Evolutionary conservation across 2,888 invertebrate species (phyloP).

Genomic region (Dichetophora obliterata): DNA sequence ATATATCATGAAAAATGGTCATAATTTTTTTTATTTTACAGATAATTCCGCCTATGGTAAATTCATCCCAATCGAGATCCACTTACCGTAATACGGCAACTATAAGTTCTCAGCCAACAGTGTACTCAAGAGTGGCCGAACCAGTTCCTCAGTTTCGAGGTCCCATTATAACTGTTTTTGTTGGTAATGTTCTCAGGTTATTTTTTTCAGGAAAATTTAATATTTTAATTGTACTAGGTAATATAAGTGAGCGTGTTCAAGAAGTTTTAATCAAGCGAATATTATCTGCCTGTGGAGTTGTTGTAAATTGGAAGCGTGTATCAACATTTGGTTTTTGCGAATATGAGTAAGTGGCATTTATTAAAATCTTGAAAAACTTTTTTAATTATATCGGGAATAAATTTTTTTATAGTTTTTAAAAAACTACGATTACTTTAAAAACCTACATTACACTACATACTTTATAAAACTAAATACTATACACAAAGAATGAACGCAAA

Average conservation of each 20-base stretch:
- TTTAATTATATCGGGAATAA: no score
- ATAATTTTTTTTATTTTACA: slow-evolving; percentile 74
- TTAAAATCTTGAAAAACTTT: no score
- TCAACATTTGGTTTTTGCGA: slow-evolving; percentile 99
- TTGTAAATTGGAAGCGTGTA: slow-evolving; percentile 97
- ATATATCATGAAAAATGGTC: no score
- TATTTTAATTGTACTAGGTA: slow-evolving; percentile 71
- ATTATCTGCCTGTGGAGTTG: slow-evolving; percentile 92
- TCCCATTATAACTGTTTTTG: slow-evolving; percentile 96
- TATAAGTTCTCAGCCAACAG: slow-evolving; percentile 69
- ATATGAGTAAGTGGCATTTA: slow-evolving; percentile 75
- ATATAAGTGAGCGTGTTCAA: slow-evolving; percentile 94
- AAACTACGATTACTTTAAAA: no score
- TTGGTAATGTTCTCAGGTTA: slow-evolving; percentile 74
- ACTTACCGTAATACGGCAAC: slow-evolving; percentile 69
- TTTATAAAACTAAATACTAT: no score
- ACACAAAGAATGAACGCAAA: no score
- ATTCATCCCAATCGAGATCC: slow-evolving; percentile 66
- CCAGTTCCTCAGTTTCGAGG: slow-evolving; percentile 73
- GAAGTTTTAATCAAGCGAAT: slow-evolving; percentile 95
- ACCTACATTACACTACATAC: no score
- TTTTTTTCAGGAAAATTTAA: background rate
- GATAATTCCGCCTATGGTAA: slow-evolving; percentile 72
- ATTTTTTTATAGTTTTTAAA: no score
- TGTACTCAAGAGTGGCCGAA: slow-evolving; percentile 66